These are phyloP conservation scores for Discoglossus pictus DNA, from an alignment of 2,797 vertebrate species.

Conservation along the genomic window DNA sequence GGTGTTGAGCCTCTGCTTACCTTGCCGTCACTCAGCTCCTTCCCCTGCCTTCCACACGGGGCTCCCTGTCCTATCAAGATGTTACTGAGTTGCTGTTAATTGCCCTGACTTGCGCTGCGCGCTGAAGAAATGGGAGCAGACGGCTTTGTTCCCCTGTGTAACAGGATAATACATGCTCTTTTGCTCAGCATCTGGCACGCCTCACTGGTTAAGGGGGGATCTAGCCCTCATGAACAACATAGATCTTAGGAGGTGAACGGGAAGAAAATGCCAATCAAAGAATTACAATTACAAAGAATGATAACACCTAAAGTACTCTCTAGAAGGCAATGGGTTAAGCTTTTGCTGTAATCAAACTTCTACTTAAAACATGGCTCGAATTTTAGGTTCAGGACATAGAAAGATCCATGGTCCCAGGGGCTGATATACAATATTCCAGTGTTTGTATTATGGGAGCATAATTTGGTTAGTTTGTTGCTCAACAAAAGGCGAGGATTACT, in stretches of 20 bases:
- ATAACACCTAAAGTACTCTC: not conserved
- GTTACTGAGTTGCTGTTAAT: conserved; percentile 83
- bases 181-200: conserved; percentile 77
- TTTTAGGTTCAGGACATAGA: not conserved
- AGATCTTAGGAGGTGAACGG: conserved; percentile 17
- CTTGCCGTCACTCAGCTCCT: not conserved
- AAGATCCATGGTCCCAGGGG: no score
- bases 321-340: not conserved
- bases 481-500: no score
- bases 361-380: not conserved
- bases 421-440: no score
- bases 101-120: conserved; percentile 81
- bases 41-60: conserved; percentile 35
- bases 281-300: conserved; percentile 6
- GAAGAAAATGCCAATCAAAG: not conserved
- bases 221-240: conserved; percentile 24
- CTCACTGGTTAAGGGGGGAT: conserved; percentile 40
- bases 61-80: conserved; percentile 81
- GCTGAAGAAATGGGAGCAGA: conserved; percentile 72
- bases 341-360: not conserved
- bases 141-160: conserved; percentile 84
- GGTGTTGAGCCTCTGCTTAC: not conserved
- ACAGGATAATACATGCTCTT: conserved; percentile 93
- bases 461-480: no score
- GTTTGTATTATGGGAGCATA: no score